phyloP scores from a whole-genome alignment of 2,888 invertebrate species.

The Diloba caeruleocephala region DNA sequence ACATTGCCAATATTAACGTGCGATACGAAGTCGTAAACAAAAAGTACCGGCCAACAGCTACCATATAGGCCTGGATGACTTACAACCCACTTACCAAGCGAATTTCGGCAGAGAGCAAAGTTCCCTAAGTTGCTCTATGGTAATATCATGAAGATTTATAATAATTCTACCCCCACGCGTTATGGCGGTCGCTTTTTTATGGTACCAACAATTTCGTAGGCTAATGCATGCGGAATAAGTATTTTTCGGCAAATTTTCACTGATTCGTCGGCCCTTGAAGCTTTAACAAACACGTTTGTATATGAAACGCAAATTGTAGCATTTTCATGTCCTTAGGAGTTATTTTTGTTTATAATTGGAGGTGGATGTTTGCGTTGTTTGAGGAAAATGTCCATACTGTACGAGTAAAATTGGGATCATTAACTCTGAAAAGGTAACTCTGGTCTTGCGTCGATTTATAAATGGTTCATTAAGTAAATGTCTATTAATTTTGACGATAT shows the following conservation, averaged over 20 bases:
- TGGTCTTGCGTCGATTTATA: background rate
- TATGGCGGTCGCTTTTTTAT: conserved; percentile 80
- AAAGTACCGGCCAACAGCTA: conserved; percentile 64
- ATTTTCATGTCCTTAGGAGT: conserved; percentile 32
- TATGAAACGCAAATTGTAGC: conserved; percentile 31
- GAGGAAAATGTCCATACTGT: conserved; percentile 5
- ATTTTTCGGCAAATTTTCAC: conserved; percentile 63
- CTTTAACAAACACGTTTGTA: conserved; percentile 35
- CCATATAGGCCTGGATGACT: conserved; percentile 77
- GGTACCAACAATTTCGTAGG: conserved; percentile 76
- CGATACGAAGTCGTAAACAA: conserved; percentile 63
- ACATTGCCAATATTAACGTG: conserved; percentile 34
- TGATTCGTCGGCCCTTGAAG: conserved; percentile 58
- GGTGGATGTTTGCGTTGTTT: conserved; percentile 17
- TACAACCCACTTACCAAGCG: conserved; percentile 85
- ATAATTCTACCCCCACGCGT: conserved; percentile 80
- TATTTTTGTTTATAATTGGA: conserved; percentile 30
- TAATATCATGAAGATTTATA: conserved; percentile 88
- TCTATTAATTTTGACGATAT: background rate
- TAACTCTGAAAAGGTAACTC: conserved; percentile 3
- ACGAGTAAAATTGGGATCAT: conserved; percentile 6
- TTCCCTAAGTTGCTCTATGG: conserved; percentile 85
- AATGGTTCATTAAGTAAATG: background rate
- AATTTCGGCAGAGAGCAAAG: conserved; percentile 83
- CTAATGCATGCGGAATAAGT: conserved; percentile 73